Conservation (phyloP, 2,797 vertebrate species). For the Sciurus vulgaris region DNA sequence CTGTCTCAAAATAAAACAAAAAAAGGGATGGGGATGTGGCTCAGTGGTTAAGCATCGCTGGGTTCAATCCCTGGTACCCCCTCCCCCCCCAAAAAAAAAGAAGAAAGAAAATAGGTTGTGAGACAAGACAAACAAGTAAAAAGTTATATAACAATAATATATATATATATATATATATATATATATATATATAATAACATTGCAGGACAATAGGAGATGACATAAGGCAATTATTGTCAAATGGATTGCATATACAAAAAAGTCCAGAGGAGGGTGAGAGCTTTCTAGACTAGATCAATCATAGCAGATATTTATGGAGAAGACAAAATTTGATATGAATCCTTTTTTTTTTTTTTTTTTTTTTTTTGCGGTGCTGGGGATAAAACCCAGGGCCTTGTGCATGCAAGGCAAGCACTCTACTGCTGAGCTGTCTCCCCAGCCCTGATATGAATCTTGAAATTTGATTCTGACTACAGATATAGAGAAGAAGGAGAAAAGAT, state of each 20-base stretch:
- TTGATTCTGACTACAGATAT: neutral
- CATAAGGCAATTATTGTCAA: constrained; percentile 32
- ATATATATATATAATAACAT: constrained; percentile 50
- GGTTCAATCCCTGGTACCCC: no score
- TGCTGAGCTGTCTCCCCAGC: no score
- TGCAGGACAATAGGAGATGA: constrained; percentile 56
- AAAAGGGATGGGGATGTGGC: no score
- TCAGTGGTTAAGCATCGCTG: no score
- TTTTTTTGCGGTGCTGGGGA: no score
- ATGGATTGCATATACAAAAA: neutral
- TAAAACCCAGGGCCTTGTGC: no score
- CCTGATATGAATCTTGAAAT: neutral
- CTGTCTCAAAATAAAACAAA: no score
- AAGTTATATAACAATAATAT: constrained; percentile 62
- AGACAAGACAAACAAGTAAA: constrained; percentile 69
- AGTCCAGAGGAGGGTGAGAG: neutral
- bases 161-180: constrained; percentile 54
- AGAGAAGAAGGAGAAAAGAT: neutral
- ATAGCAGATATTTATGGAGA: neutral
- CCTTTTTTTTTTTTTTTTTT: neutral
- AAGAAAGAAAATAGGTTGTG: constrained; percentile 9
- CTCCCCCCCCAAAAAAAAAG: neutral
- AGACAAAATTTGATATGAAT: neutral
- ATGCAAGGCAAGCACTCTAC: no score
- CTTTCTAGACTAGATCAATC: constrained; percentile 11